Base-by-base conservation (phyloP, 1,140 invertebrate species). In the Danaus plexippus region DNA sequence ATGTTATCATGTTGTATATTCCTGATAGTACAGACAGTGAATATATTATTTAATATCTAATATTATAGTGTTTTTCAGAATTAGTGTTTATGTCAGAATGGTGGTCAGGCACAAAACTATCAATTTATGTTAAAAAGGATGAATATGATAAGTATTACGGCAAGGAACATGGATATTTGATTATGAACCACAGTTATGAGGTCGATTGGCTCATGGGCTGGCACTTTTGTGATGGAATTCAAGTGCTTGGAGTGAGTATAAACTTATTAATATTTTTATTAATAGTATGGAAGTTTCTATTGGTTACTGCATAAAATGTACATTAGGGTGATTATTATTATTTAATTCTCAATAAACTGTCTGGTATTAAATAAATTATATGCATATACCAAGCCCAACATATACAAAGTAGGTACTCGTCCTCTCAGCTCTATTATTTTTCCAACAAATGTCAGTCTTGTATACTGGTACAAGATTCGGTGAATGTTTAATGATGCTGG, bases 131-230 rank as follows among this genome's bases (percentile, higher is more conserved):
- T 67, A 92, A 97, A 69, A 92, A 92, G 69, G 89, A 94, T 56
- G 93, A 96, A 64, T 92, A 92, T 74, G 88, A 93, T 4, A 92
- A 94, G 79, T 92, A 91, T 82, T 93, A 92, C 83, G 96, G 95
- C 9, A 94, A 94, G 62, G 96, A 98, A 76, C 96, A 98, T 88
- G 93, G 92, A 11, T 91, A 96, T 69, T 90, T 96, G 40, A 88
- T 98, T 32, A 97, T 98, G 94, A 98, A 99, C 85, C 97, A 99
- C 77, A 92, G 91, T 52, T 98, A 96, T 87, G 97, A 99, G 89
- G 92, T 97, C 54, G 97, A 99, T 80, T 99, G 97, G 96, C 83
- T 98, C 0, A 91, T 95, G 69, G 95, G 95, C 44, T 97, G 95
- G 95, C 90, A 96, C 66, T 90, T 95, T 61, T 93, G 92, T 75